Conservation (phyloP, 2,113 vertebrate genomes). For the Shinisaurus crocodilurus region DNA sequence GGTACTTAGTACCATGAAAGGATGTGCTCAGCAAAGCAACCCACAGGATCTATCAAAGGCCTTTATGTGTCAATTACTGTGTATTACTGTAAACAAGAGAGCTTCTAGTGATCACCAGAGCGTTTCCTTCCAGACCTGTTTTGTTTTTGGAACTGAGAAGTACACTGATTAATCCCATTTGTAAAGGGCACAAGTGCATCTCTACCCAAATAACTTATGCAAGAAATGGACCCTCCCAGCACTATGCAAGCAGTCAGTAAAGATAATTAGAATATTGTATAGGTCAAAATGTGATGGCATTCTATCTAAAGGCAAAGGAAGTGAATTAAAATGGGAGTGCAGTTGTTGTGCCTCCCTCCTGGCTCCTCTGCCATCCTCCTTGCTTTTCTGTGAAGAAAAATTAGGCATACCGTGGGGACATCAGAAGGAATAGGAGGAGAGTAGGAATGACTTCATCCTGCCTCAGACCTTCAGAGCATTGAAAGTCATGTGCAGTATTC, state of each 20-base stretch:
- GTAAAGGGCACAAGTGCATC: background rate
- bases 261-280: background rate
- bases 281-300: background rate
- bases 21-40: background rate
- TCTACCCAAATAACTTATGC: background rate
- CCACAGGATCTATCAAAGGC: background rate
- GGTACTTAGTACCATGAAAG: background rate
- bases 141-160: background rate
- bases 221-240: background rate
- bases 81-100: background rate
- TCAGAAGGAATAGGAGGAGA: background rate
- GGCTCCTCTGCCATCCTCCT: background rate
- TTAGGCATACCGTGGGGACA: background rate
- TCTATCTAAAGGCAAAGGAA: background rate
- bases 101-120: background rate
- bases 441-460: background rate
- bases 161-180: background rate
- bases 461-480: background rate
- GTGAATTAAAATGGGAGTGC: background rate
- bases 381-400: background rate
- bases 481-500: background rate
- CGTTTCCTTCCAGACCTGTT: background rate
- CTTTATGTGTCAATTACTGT: slow-evolving; percentile 9
- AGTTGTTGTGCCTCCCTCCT: background rate
- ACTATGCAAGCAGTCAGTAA: background rate